Evolutionary conservation across 2,888 invertebrate species (phyloP), one percentile per base, ranked within the genome.

Genomic region (Pseudanteris insignis): DNA sequence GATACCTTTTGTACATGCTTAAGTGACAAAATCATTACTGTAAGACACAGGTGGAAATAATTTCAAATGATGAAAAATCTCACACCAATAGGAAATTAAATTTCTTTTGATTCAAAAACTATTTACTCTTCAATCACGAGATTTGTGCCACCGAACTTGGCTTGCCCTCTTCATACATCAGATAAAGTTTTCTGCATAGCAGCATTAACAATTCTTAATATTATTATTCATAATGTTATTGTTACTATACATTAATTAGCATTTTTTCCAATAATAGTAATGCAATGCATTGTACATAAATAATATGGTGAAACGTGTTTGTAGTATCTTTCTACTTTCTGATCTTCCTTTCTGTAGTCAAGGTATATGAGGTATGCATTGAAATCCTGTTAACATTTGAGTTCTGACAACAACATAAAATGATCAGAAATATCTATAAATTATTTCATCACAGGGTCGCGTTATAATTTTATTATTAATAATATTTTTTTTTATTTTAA

Each of bases 281-380:
- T n/a, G n/a, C n/a, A n/a, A n/a, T n/a, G n/a, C n/a, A n/a, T n/a
- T n/a, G n/a, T n/a, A n/a, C n/a, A n/a, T n/a, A n/a, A n/a, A n/a
- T n/a, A n/a, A n/a, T n/a, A n/a, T n/a, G n/a, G 9, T 24, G 25
- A 9, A 7, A 26, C 7, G 3, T 6, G 8, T 38, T 38, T 43
- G 15, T 24, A 32, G n/a, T 18, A 9, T 8, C 1, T 9, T 25
- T 44, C 15, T 11, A 46, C 11, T 28, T 28, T 13, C 15, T 24
- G 21, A 47, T 47, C 36, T 47, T 37, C 29, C 47, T 29, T 36
- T 47, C 28, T 7, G 9, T 36, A 46, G 18, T 34, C 12, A 10
- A 15, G 8, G 15, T 37, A 33, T 13, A 13, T 26, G n/a, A 8
- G 6, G 28, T 9, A 26, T 26, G 7, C 21, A 7, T 7, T 5